These are phyloP conservation scores for Pristionchus arcanus DNA, from an alignment of 2,888 invertebrate genomes.

Conservation along the genomic window DNA sequence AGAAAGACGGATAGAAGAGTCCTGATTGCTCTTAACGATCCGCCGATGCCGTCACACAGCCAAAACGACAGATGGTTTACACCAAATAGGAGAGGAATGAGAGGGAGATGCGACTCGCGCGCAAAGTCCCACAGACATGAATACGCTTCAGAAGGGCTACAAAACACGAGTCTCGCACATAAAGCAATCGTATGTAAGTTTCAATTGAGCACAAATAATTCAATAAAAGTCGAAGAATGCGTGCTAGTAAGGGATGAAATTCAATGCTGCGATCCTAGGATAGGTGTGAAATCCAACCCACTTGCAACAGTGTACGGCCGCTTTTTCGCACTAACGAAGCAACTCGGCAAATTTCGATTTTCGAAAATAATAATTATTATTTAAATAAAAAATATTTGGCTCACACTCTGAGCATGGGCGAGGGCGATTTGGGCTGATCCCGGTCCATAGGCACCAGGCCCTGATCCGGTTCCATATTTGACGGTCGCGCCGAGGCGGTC, in stretches of 20 bases:
- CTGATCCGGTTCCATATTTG: not conserved
- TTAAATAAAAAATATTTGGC: not conserved
- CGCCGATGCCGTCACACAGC: conserved; percentile 36
- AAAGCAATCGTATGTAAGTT: too few relatives aligned
- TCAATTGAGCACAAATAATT: not conserved
- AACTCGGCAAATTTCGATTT: not conserved
- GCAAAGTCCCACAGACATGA: not conserved
- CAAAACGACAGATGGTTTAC: conserved; percentile 40
- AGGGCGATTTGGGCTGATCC: conserved; percentile 32
- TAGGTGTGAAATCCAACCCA: conserved; percentile 11
- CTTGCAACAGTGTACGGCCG: not conserved
- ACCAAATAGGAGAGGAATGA: not conserved
- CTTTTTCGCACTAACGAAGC: conserved; percentile 36
- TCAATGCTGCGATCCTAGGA: not conserved
- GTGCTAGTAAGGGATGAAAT: not conserved
- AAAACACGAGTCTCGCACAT: too few relatives aligned
- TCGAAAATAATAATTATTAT: not conserved
- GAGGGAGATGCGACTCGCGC: not conserved
- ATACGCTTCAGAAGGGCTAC: too few relatives aligned
- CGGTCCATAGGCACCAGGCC: not conserved
- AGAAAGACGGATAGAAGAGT: not conserved
- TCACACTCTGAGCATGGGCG: conserved; percentile 51
- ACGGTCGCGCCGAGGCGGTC: not conserved
- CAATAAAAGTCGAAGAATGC: not conserved
- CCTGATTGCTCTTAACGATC: conserved; percentile 43